Conservation (phyloP, 1,140 invertebrate species). For the Phthorimaea operculella region DNA sequence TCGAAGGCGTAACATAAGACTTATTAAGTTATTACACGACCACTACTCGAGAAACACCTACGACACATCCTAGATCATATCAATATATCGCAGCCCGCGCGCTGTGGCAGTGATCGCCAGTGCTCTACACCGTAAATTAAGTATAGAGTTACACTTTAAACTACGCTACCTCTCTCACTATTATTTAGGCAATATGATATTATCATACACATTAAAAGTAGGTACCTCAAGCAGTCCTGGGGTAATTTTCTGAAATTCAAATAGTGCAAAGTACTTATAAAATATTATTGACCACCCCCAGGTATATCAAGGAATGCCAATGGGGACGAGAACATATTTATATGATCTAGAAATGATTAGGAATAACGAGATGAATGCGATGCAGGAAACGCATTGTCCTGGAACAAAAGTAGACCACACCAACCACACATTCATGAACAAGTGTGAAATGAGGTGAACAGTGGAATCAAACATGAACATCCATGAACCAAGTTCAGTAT, state of each 20-base stretch:
- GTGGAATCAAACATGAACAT: not conserved
- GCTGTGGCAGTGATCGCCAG: conserved; percentile 46
- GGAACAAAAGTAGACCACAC: conserved; percentile 12
- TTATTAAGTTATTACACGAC: conserved; percentile 65
- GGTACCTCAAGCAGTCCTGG: conserved; percentile 28
- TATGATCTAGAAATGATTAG: conserved; percentile 66
- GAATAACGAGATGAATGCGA: conserved; percentile 33
- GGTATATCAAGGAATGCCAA: conserved; percentile 9
- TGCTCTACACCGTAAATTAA: conserved; percentile 33
- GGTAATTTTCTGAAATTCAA: conserved; percentile 10
- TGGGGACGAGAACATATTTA: conserved; percentile 45
- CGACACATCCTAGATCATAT: conserved; percentile 67
- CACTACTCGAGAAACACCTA: conserved; percentile 66
- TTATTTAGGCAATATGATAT: conserved; percentile 51
- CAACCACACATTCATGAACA: conserved; percentile 12
- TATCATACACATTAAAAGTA: conserved; percentile 48
- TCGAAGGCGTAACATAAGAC: conserved; percentile 62
- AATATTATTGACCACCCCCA: conserved; percentile 13
- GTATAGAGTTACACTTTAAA: conserved; percentile 42
- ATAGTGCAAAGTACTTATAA: conserved; percentile 19
- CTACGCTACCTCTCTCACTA: conserved; percentile 63
- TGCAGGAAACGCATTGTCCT: conserved; percentile 9
- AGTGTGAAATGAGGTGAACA: conserved; percentile 7
- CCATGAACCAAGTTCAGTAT: conserved; percentile 13
- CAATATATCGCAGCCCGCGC: conserved; percentile 56